Percentiles rank a stretch among this genome's conserved stretches.
phyloP scores from a whole-genome alignment of 1,140 invertebrate species.

The Bradysia coprophila region DNA sequence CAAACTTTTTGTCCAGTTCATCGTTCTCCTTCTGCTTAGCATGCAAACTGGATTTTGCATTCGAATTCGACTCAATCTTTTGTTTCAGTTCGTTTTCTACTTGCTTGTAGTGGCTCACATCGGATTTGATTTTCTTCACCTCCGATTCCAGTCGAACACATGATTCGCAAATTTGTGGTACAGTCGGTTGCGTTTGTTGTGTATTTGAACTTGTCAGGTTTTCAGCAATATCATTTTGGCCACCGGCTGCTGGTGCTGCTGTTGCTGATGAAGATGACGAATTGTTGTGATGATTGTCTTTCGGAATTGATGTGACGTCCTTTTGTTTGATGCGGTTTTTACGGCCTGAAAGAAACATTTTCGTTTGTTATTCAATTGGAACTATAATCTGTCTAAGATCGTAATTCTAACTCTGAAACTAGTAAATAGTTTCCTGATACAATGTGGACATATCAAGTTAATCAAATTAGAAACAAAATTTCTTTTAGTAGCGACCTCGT shows the following conservation, averaged over 20 bases:
- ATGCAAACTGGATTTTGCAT: constrained; percentile 21
- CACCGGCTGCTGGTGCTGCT: constrained; percentile 8
- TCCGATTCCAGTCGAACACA: constrained; percentile 41
- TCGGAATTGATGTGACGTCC: constrained; percentile 9
- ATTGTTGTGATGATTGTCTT: constrained; percentile 22
- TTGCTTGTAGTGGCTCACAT: constrained; percentile 56
- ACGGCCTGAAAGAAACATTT: too few relatives aligned
- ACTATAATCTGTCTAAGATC: too few relatives aligned
- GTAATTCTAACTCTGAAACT: too few relatives aligned
- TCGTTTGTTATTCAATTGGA: too few relatives aligned
- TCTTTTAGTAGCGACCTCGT: too few relatives aligned
- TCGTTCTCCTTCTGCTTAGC: constrained; percentile 23
- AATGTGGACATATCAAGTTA: too few relatives aligned
- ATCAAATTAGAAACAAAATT: too few relatives aligned
- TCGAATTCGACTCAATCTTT: constrained; percentile 37
- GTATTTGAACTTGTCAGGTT: constrained; percentile 12
- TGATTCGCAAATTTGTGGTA: constrained; percentile 21
- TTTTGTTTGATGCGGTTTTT: constrained; percentile 20
- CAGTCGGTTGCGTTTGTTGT: constrained; percentile 16
- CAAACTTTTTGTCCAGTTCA: constrained; percentile 16
- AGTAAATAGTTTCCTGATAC: too few relatives aligned
- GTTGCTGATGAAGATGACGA: constrained; percentile 7
- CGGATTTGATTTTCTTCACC: constrained; percentile 60
- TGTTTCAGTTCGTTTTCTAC: constrained; percentile 66
- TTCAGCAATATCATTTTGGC: constrained; percentile 1